A percentile compares a stretch with the other conserved stretches of the same genome.
Conservation (phyloP, 35 echinoderm and acorn worm genomes). For the Nesometra sesokonis region DNA sequence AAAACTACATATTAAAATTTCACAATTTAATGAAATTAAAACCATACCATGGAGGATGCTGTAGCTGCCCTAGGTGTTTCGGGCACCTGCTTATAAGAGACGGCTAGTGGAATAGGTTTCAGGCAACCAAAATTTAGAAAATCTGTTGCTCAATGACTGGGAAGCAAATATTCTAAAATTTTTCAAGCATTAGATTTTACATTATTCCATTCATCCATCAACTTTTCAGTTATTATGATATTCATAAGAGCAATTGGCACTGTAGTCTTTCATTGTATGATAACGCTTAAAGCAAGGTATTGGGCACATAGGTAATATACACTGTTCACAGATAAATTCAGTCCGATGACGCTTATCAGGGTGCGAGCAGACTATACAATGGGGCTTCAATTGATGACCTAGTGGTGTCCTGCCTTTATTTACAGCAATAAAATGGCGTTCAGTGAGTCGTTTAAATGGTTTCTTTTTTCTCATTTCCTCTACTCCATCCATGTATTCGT, state of each 20-base stretch:
- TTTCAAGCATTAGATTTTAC: too few species aligned
- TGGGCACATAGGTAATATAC: constrained; percentile 26
- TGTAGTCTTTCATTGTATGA: not conserved
- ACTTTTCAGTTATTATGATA: constrained; percentile 27
- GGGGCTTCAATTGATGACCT: constrained; percentile 9
- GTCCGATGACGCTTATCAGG: constrained; percentile 18
- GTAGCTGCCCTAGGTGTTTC: too few species aligned
- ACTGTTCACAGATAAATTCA: constrained; percentile 18
- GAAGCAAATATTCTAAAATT: too few species aligned
- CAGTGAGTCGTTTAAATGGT: not conserved
- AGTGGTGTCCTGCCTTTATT: not conserved
- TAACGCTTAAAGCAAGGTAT: constrained; percentile 19
- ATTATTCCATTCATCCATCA: too few species aligned
- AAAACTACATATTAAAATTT: too few species aligned
- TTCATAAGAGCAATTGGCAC: not conserved
- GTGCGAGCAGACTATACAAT: constrained; percentile 36
- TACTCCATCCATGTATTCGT: too few species aligned
- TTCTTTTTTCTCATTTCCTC: not conserved
- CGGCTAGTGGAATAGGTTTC: too few species aligned
- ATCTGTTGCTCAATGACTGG: too few species aligned
- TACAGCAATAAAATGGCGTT: constrained; percentile 22
- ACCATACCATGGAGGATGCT: too few species aligned
- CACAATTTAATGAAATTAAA: too few species aligned
- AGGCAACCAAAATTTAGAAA: too few species aligned
- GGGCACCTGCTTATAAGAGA: too few species aligned